Evolutionary conservation across 1,140 invertebrate species (phyloP).

Genomic region (Heliothis virescens): DNA sequence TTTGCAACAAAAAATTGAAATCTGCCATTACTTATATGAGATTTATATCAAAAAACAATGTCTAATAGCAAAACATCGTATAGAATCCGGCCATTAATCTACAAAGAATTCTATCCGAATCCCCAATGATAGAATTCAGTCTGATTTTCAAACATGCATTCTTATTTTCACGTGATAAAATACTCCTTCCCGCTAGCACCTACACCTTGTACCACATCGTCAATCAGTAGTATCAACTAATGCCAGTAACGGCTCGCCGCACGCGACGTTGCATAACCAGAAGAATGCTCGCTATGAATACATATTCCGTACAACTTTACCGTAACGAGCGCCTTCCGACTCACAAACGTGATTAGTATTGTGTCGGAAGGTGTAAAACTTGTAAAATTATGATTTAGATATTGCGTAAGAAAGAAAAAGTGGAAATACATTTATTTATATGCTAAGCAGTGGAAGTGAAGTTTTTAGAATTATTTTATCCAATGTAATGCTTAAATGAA

Average conservation of each 20-base stretch:
- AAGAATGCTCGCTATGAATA: slow-evolving; percentile 14
- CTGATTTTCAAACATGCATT: too few relatives aligned
- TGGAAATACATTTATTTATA: neutral
- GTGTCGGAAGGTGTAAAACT: neutral
- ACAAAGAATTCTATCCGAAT: too few relatives aligned
- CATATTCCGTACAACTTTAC: slow-evolving; percentile 25
- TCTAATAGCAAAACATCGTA: too few relatives aligned
- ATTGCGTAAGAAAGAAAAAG: neutral
- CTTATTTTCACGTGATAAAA: too few relatives aligned
- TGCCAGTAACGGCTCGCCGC: slow-evolving; percentile 13
- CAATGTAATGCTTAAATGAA: too few relatives aligned
- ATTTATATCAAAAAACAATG: too few relatives aligned
- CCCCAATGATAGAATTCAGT: too few relatives aligned
- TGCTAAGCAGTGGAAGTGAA: too few relatives aligned
- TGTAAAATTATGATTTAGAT: slow-evolving; percentile 4
- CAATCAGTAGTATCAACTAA: slow-evolving; percentile 39
- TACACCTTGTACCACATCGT: neutral
- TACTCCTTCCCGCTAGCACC: neutral
- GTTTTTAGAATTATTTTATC: too few relatives aligned
- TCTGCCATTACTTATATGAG: too few relatives aligned
- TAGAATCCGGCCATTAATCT: too few relatives aligned
- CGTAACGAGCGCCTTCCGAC: slow-evolving; percentile 15
- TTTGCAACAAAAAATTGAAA: too few relatives aligned
- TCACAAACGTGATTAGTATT: neutral
- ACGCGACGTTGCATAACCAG: slow-evolving; percentile 39